phyloP scores from a whole-genome alignment of 2,888 invertebrate genomes.

The Tenodera sinensis region DNA sequence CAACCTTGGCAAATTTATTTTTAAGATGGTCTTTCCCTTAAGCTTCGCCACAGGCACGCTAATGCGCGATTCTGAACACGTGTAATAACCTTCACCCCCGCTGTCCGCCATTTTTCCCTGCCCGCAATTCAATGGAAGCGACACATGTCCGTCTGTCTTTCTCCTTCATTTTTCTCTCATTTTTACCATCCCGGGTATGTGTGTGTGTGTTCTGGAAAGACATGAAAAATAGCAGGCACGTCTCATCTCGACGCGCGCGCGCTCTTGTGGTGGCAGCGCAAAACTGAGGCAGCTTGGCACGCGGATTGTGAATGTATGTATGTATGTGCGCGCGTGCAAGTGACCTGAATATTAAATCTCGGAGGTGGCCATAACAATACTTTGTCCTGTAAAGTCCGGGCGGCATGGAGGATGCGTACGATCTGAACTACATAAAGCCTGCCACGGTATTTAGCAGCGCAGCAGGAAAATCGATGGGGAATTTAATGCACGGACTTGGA shows the following conservation, averaged over 20 bases:
- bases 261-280: neutral
- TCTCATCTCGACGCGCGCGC: neutral
- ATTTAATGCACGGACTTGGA: neutral
- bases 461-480: neutral
- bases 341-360: conserved; percentile 1
- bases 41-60: neutral
- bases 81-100: neutral
- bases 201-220: neutral
- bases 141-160: conserved; percentile 5
- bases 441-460: neutral
- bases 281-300: neutral
- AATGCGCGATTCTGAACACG: neutral
- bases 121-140: conserved; percentile 3
- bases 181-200: neutral
- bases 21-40: neutral
- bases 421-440: neutral
- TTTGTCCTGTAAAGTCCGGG: neutral
- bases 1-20: neutral
- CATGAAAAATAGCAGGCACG: conserved; percentile 5
- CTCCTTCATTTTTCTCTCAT: neutral
- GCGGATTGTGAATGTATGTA: neutral
- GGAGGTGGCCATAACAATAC: neutral
- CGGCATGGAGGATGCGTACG: neutral
- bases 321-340: neutral
- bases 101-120: neutral